These are phyloP conservation scores for Anastrepha obliqua DNA, from an alignment of 1,140 invertebrate genomes.

Conservation along the genomic window DNA sequence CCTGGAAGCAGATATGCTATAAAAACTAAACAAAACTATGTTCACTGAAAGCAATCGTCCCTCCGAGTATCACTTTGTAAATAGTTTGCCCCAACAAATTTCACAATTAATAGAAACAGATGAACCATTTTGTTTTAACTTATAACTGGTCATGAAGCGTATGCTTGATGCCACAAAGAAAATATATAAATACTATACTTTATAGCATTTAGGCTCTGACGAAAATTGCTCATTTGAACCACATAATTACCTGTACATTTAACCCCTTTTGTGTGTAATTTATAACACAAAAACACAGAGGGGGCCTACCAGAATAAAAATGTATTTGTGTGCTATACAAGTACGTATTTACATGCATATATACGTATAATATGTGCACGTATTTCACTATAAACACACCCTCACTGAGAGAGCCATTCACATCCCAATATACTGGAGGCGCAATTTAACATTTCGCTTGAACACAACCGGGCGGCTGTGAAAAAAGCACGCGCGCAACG, in stretches of 20 bases:
- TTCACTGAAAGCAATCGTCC: too few relatives aligned
- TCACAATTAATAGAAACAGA: too few relatives aligned
- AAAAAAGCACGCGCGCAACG: not conserved
- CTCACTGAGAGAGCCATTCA: conserved; percentile 68
- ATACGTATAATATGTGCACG: not conserved
- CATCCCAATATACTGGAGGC: conserved; percentile 65
- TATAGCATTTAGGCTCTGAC: not conserved
- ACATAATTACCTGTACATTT: conserved; percentile 74
- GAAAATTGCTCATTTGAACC: conserved; percentile 63
- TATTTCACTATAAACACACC: conserved; percentile 9
- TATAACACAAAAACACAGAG: not conserved
- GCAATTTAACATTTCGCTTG: conserved; percentile 62
- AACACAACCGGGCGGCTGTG: not conserved
- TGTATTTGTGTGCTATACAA: not conserved
- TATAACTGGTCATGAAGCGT: too few relatives aligned
- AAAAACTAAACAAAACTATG: too few relatives aligned
- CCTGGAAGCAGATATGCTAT: too few relatives aligned
- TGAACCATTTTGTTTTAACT: too few relatives aligned
- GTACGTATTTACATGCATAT: not conserved
- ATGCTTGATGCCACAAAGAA: too few relatives aligned
- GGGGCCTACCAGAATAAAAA: conserved; percentile 7
- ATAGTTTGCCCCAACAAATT: too few relatives aligned
- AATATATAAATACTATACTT: not conserved
- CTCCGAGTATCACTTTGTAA: too few relatives aligned
- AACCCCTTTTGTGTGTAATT: conserved; percentile 61